Evolutionary conservation across 2,888 invertebrate species (phyloP).

Genomic region (Baronia brevicornis): DNA sequence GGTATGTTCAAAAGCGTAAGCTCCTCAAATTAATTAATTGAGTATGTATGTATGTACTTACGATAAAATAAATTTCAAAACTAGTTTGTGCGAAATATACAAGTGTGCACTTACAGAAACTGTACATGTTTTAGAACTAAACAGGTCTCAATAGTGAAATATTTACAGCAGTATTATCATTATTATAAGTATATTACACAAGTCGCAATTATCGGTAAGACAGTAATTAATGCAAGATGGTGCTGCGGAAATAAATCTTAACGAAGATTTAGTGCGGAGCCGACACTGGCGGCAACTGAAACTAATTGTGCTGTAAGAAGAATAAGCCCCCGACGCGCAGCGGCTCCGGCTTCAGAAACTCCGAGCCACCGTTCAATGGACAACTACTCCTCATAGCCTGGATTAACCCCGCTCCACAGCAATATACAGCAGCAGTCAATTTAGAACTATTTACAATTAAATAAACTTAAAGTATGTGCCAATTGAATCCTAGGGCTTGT

Average conservation of each 20-base stretch:
- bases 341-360: constrained; percentile 31
- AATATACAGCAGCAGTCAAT: constrained; percentile 71
- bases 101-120: constrained; percentile 74
- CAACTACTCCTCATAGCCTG: constrained; percentile 75
- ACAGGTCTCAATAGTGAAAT: constrained; percentile 72
- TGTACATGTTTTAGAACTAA: constrained; percentile 78
- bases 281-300: constrained; percentile 79
- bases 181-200: constrained; percentile 68
- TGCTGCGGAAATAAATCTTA: constrained; percentile 75
- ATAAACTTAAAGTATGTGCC: constrained; percentile 69
- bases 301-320: constrained; percentile 83
- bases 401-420: constrained; percentile 68
- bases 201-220: constrained; percentile 66
- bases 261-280: constrained; percentile 70
- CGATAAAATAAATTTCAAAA: constrained; percentile 70
- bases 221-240: constrained; percentile 70
- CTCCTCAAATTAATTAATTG: constrained; percentile 69
- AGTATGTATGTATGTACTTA: constrained; percentile 51
- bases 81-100: constrained; percentile 75
- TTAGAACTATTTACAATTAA: constrained; percentile 74
- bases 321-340: constrained; percentile 72
- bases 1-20: constrained; percentile 74
- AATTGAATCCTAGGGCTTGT: constrained; percentile 75
- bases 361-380: constrained; percentile 37
- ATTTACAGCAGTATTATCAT: constrained; percentile 73